Conservation (phyloP, 1,140 invertebrate species). For the Drosophila sechellia region DNA sequence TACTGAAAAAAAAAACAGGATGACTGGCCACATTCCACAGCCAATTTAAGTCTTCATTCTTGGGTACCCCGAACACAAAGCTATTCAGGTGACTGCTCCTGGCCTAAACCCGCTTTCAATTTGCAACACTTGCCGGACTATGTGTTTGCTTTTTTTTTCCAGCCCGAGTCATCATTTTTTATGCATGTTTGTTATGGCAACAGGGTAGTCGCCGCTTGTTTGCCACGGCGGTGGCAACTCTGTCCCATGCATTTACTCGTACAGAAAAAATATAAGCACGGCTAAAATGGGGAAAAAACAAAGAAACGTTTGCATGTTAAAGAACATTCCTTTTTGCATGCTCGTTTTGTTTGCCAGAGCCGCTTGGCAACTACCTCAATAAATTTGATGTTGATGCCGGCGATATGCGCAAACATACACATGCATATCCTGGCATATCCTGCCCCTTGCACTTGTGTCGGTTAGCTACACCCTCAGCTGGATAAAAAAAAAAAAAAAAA, state of each 20-base stretch:
- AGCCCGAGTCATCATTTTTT: constrained; percentile 52
- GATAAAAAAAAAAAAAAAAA: constrained; percentile 2
- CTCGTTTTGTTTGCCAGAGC: constrained; percentile 46
- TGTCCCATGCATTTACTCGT: constrained; percentile 16
- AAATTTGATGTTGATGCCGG: constrained; percentile 73
- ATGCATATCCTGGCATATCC: constrained; percentile 24
- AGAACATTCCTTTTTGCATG: constrained; percentile 20
- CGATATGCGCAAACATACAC: constrained; percentile 47
- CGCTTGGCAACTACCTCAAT: constrained; percentile 75
- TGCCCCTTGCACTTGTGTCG: constrained; percentile 44
- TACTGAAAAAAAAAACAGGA: not conserved
- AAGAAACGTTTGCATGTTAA: constrained; percentile 54
- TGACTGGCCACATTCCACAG: constrained; percentile 15
- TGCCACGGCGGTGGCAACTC: constrained; percentile 25
- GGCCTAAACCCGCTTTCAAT: constrained; percentile 20
- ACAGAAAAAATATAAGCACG: constrained; percentile 4
- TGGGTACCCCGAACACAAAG: not conserved
- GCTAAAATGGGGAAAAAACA: constrained; percentile 5
- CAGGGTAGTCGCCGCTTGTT: constrained; percentile 27
- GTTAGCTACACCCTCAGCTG: constrained; percentile 49
- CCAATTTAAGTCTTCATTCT: constrained; percentile 8
- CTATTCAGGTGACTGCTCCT: constrained; percentile 27
- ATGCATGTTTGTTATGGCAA: constrained; percentile 73
- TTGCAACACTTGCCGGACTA: constrained; percentile 35
- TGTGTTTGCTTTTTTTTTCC: not conserved